Evolutionary conservation across 2,888 invertebrate species (phyloP).

Genomic region (Lithophane ornitopus): DNA sequence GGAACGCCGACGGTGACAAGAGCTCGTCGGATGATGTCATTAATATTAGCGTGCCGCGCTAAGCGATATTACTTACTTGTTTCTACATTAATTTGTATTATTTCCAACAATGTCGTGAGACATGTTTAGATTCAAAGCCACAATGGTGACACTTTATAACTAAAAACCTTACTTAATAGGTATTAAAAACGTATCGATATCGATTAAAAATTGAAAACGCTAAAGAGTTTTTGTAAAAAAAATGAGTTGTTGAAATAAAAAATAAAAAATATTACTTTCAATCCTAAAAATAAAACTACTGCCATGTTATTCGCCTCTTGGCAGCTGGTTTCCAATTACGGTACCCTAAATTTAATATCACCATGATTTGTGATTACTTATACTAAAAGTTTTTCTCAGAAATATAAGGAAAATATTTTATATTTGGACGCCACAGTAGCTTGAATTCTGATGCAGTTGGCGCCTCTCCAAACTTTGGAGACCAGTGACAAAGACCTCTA

Average conservation of each 20-base stretch:
- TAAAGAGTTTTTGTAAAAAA: background rate
- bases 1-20: too few relatives aligned
- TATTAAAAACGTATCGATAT: background rate
- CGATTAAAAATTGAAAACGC: background rate
- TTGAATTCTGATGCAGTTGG: constrained; percentile 67
- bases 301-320: background rate
- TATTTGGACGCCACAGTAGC: constrained; percentile 51
- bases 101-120: background rate
- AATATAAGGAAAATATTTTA: constrained; percentile 59
- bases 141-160: background rate
- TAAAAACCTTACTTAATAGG: background rate
- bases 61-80: background rate
- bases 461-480: constrained; percentile 50
- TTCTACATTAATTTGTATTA: background rate
- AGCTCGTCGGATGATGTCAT: too few relatives aligned
- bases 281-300: constrained; percentile 12
- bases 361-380: constrained; percentile 51
- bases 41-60: too few relatives aligned
- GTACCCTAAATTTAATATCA: constrained; percentile 48
- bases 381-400: constrained; percentile 49
- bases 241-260: background rate
- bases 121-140: background rate
- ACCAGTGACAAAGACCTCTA: constrained; percentile 43
- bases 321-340: constrained; percentile 19
- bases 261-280: background rate